Conservation (phyloP, 1,140 invertebrate species). For the Eupristina koningsbergeri region DNA sequence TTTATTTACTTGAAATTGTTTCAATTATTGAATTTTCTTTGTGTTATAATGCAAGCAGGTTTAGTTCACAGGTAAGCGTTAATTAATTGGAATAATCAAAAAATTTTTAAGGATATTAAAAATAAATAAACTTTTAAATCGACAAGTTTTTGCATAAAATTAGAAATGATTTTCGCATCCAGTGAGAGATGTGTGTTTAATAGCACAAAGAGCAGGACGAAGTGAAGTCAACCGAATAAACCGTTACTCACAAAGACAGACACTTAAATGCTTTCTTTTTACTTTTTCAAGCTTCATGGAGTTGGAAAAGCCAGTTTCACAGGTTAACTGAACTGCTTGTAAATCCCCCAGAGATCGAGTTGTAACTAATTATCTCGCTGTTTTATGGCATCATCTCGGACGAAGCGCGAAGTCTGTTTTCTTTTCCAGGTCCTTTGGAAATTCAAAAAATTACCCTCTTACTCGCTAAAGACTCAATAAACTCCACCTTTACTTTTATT, state of each 20-base stretch:
- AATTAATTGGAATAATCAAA: not conserved
- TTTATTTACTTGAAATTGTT: too few relatives aligned
- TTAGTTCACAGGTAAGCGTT: too few relatives aligned
- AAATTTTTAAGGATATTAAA: too few relatives aligned
- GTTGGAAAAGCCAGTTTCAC: constrained; percentile 26
- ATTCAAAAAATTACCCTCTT: constrained; percentile 17
- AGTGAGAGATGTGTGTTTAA: not conserved
- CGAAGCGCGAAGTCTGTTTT: constrained; percentile 11
- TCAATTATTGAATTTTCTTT: too few relatives aligned
- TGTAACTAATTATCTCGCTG: constrained; percentile 31
- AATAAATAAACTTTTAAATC: too few relatives aligned
- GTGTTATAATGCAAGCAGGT: too few relatives aligned
- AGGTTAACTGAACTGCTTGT: constrained; percentile 12
- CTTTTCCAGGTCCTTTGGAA: constrained; percentile 35
- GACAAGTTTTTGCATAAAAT: not conserved
- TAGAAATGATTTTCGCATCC: not conserved
- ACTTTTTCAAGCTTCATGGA: constrained; percentile 4
- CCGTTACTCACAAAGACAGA: constrained; percentile 22
- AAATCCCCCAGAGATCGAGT: constrained; percentile 17
- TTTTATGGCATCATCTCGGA: constrained; percentile 16
- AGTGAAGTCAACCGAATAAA: not conserved
- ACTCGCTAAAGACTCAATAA: not conserved
- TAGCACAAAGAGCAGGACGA: not conserved
- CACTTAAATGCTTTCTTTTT: constrained; percentile 9
- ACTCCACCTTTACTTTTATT: too few relatives aligned